Evolutionary conservation across 2,888 invertebrate species (phyloP).

Genomic region (Microplitis deprimator): DNA sequence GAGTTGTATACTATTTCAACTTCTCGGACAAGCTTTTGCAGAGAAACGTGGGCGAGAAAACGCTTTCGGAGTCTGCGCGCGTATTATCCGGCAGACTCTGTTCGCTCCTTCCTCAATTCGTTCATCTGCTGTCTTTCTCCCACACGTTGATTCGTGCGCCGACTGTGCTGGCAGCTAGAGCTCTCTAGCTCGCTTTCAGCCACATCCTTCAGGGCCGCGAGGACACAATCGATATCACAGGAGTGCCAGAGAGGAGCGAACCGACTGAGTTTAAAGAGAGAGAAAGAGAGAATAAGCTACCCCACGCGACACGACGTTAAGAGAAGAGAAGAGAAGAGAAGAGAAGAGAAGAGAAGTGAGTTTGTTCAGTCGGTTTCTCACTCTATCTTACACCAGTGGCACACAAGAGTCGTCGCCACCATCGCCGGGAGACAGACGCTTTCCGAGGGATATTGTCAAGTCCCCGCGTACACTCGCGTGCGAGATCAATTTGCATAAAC

Average conservation of each 20-base stretch:
- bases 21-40: background rate
- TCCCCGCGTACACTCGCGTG: slow-evolving; percentile 41
- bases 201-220: slow-evolving; percentile 43
- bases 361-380: background rate
- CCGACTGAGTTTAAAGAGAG: background rate
- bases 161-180: background rate
- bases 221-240: slow-evolving; percentile 44
- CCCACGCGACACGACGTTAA: slow-evolving; percentile 13
- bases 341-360: background rate
- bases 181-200: slow-evolving; percentile 35
- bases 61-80: slow-evolving; percentile 21
- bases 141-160: background rate
- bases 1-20: slow-evolving; percentile 5
- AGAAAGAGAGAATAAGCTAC: background rate
- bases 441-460: slow-evolving; percentile 44
- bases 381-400: background rate
- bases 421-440: slow-evolving; percentile 36
- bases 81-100: no score
- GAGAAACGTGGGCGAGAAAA: slow-evolving; percentile 24
- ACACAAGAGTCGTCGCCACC: slow-evolving; percentile 17
- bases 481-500: slow-evolving; percentile 59
- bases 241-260: slow-evolving; percentile 43
- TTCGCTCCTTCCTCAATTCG: no score
- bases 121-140: background rate
- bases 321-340: background rate